Base-by-base conservation (phyloP, 2,113 vertebrate species). In the Eolophus roseicapilla region DNA sequence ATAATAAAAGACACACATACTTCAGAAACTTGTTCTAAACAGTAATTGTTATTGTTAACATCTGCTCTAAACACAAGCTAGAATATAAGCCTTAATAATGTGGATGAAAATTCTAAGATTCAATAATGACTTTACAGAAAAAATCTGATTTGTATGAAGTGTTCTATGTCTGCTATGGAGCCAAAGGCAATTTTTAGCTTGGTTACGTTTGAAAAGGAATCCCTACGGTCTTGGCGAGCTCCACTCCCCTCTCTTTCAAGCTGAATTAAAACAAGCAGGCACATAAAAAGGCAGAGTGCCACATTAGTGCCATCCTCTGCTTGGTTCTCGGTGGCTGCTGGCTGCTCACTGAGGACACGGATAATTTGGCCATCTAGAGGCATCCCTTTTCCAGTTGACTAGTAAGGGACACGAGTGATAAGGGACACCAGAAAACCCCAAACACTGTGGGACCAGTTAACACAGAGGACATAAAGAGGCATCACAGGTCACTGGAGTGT, bases 101-200 rank as follows among this genome's bases (percentile, higher is more conserved):
- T 13, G 52, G 25, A 93, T 43, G 41, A 88, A 91, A 95, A 91
- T 83, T 69, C 82, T 73, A 76, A 69, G 55, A 59, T 78, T 33
- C 0, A 0, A 74, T 60, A 33, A 39, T 0, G 11, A 93, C 39
- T 88, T 85, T 10, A 85, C 1, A 2, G 63, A 47, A 65, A 68
- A 25, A 73, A 19, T 10, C 3, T 0, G 5, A 68, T 73, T 68
- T 52, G 57, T 62, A 76, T 74, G 81, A 93, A 82, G 75, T 2
- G 37, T 68, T 80, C 83, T 70, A 46, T 4, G n/a, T 12, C 33
- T 57, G 74, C 65, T 29, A 14, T 3, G 16, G 59, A 92, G 90
- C 96, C 95, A 97, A 95, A 84, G 46, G 80, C 92, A 91, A 94
- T 94, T 96, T 95, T 94, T 94, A 93, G 96, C 94, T 95, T 92